phyloP scores from a whole-genome alignment of 2,113 vertebrate genomes.

The Phaethornis superciliosus region DNA sequence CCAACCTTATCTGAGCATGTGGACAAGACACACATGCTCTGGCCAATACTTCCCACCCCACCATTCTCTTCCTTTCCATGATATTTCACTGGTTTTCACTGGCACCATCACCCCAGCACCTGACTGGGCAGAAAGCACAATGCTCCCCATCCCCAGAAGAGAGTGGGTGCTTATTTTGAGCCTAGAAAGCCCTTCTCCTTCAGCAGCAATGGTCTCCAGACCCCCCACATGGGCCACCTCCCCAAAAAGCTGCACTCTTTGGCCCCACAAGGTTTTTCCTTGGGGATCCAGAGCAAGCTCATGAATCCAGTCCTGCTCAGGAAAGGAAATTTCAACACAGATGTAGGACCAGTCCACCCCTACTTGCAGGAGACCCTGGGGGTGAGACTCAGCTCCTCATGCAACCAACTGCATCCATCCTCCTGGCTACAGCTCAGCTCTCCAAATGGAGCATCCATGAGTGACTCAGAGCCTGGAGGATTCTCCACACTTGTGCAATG shows the following conservation, averaged over 20 bases:
- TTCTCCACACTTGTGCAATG: not conserved
- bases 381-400: not conserved
- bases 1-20: not conserved
- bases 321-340: fast-evolving
- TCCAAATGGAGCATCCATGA: not conserved
- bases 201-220: not conserved
- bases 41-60: not conserved
- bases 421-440: not conserved
- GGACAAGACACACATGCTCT: not conserved
- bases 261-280: not conserved
- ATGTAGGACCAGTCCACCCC: fast-evolving
- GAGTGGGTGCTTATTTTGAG: fast-evolving
- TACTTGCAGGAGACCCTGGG: not conserved
- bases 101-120: not conserved
- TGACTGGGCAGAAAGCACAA: not conserved
- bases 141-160: not conserved
- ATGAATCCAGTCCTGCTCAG: fast-evolving
- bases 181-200: not conserved
- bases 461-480: not conserved
- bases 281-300: not conserved
- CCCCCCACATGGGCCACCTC: fast-evolving
- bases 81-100: not conserved
- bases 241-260: not conserved
- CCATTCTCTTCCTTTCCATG: not conserved
- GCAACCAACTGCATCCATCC: fast-evolving